Conservation (phyloP, 2,113 vertebrate species). For the Mesembrinibis cayennensis region DNA sequence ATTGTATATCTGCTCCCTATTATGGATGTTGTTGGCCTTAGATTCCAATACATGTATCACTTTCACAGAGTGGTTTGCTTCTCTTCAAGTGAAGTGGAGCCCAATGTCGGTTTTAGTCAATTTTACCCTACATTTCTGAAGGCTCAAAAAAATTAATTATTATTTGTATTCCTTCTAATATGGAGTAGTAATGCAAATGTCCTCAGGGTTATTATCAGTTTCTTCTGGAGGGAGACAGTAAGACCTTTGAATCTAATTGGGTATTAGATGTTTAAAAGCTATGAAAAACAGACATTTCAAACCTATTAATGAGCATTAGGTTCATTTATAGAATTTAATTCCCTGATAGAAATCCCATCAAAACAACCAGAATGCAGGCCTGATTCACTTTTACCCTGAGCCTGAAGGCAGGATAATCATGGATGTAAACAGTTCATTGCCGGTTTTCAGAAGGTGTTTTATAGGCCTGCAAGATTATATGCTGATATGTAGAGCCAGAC, state of each 20-base stretch:
- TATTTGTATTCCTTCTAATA: not conserved
- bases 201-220: not conserved
- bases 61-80: not conserved
- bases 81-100: not conserved
- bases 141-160: not conserved
- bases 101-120: not conserved
- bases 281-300: not conserved
- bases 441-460: not conserved
- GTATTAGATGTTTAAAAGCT: not conserved
- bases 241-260: not conserved
- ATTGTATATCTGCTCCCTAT: not conserved
- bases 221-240: not conserved
- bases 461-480: not conserved
- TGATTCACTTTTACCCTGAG: not conserved
- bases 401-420: not conserved
- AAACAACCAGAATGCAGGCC: not conserved
- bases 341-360: not conserved
- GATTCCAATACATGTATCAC: not conserved
- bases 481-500: not conserved
- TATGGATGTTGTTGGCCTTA: not conserved
- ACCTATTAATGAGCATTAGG: not conserved
- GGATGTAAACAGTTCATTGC: not conserved
- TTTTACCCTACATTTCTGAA: not conserved
- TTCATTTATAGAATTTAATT: not conserved
- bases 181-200: not conserved